Percentiles rank a stretch among this genome's conserved stretches.
These are phyloP conservation scores for Indri indri DNA, from an alignment of 2,113 vertebrate species.

Conservation along the genomic window DNA sequence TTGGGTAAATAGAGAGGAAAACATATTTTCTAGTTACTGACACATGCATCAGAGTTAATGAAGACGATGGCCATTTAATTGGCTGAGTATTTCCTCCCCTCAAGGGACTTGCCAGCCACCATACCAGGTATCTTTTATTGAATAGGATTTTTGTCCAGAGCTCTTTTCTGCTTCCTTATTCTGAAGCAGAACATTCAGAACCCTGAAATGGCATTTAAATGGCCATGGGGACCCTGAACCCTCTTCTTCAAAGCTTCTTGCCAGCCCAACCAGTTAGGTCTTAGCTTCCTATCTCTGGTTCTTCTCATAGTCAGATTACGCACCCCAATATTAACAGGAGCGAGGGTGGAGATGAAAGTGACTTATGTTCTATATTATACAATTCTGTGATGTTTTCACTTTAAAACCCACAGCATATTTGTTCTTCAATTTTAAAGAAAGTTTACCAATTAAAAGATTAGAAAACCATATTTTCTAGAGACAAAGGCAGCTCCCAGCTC, in stretches of 20 bases:
- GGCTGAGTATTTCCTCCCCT: neutral
- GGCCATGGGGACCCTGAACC: neutral
- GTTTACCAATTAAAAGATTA: constrained; percentile 9
- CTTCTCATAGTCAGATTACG: neutral
- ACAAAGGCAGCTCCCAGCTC: neutral
- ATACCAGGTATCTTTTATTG: neutral
- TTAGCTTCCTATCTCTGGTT: neutral
- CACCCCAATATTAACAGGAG: neutral
- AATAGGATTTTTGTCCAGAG: neutral
- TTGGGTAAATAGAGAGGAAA: neutral
- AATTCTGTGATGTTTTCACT: constrained; percentile 7
- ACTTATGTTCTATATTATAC: neutral
- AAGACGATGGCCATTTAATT: neutral
- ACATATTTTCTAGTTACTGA: constrained; percentile 21
- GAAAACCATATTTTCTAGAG: neutral
- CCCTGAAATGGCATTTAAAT: neutral
- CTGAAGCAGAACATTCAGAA: neutral
- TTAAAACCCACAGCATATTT: neutral
- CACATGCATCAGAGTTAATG: neutral
- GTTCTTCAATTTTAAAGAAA: neutral
- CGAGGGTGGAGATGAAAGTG: neutral
- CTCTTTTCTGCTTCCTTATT: neutral
- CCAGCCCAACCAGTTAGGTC: neutral
- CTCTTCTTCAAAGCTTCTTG: neutral
- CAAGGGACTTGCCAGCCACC: neutral